Evolutionary conservation across 2,888 invertebrate genomes (phyloP), one percentile per base, ranked within the genome.

Genomic region (Abscondita cerata): DNA sequence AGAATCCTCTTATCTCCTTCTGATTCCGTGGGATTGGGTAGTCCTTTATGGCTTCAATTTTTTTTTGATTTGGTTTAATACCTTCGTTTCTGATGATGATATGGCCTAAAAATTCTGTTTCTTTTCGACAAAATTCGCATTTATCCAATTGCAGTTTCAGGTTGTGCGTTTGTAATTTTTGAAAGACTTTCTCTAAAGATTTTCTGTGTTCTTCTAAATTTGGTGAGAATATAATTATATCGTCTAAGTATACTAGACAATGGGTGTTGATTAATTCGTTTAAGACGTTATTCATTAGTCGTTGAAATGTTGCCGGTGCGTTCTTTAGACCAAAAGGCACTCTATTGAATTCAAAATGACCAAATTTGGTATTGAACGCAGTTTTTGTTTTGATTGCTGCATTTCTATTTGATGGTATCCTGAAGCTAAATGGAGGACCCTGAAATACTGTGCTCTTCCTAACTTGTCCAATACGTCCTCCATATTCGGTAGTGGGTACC

Each of bases 341-440:
- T 36, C 36, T 9, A 2, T 6, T 13, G 13, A 13, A 15, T 9
- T 41, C 18, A 41, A 13, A 41, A 13, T 41, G 15, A 41, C 41
- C 18, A 11, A 13, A 5, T 9, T 16, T 9, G 15, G 15, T 5
- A 15, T 2, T 62, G 48, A 73, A 70, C 1, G 70, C 68, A 0
- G 70, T 73, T 59, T 70, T 69, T 65, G 15, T 57, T 33, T 36
- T 52, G 33, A 68, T 62, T 1, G 69, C n/a, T n/a, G n/a, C n/a
- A 52, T 52, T 75, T 70, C 1, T 70, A 44, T 0, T 59, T 63
- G 1, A 67, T 67, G 55, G 73, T 47, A 56, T 31, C 67, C 69
- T 6, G 52, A 64, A 2, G 64, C 36, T 12, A 51, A 1, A 68
- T 69, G 13, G 59, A 58, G 33, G 25, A 6, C 6, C 25, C 4